Evolutionary conservation across 2,888 invertebrate species (phyloP), one percentile per base, ranked within the genome.

Genomic region (Amiota minor): DNA sequence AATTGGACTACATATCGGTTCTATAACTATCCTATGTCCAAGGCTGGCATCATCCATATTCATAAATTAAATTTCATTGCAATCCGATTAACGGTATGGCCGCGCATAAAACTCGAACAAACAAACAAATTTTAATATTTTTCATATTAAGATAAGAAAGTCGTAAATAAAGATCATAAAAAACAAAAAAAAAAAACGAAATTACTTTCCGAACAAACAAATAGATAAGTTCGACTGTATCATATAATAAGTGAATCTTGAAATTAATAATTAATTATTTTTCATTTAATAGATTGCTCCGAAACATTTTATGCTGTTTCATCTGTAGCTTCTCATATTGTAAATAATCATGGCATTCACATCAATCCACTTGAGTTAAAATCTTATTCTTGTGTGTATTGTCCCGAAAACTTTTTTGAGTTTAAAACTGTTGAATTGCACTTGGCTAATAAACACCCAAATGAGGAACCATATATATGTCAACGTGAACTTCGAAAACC

Each of bases 331-430:
- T 12, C 12, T 53, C 53, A 53, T 53, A 10, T 53, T 12, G n/a
- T 3, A 53, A 53, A n/a, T 12, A n/a, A 2, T 53, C 53, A 53
- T 53, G 59, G 59, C 6, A 2, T 10, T 16, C 59, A 3, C 3
- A 10, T 18, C 18, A 9, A 59, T 11, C 6, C 2, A 1, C 1
- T 16, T 6, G 18, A 59, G 14, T 20, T 20, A 35, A 59, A 18
- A 59, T 16, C 14, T 14, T 81, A 77, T 70, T 74, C 78, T 1
- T 81, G 81, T 49, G 75, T 81, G 14, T 79, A 78, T 70, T 81
- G 81, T 61, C 16, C 53, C 9, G 11, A 59, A n/a, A 72, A 67
- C 14, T 47, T 47, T 9, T 62, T 16, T 10, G 69, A 72, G 9
- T 53, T 74, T 16, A 65, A 56, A 14, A 18, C 53, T 9, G 72